These are phyloP conservation scores for Cephalophus harveyi DNA, from an alignment of 2,113 vertebrate species.

Conservation along the genomic window DNA sequence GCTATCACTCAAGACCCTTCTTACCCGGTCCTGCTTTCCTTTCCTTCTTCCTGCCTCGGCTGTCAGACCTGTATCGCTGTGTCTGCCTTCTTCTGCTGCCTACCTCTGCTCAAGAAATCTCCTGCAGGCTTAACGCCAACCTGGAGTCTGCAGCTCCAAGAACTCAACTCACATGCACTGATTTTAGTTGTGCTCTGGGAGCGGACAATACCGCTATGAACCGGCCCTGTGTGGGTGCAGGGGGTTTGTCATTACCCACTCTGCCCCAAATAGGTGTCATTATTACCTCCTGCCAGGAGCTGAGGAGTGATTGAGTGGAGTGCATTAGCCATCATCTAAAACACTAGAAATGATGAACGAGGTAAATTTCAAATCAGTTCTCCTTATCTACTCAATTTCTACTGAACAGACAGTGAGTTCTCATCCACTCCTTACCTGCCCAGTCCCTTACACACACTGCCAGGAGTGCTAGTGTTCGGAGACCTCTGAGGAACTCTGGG, in stretches of 20 bases:
- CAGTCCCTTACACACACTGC: neutral
- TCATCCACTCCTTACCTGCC: neutral
- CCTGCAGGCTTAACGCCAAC: neutral
- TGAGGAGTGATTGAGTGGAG: conserved; percentile 47
- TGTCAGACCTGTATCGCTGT: neutral
- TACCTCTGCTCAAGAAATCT: neutral
- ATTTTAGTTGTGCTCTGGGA: neutral
- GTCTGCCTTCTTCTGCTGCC: neutral
- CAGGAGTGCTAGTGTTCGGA: neutral
- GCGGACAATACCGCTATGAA: neutral
- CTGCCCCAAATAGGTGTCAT: conserved; percentile 46
- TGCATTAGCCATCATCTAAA: conserved; percentile 1
- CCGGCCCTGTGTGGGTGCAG: neutral
- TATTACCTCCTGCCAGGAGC: conserved; percentile 47
- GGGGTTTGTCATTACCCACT: conserved; percentile 47
- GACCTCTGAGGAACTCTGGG: neutral
- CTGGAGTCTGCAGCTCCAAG: neutral
- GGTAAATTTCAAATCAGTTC: conserved; percentile 12
- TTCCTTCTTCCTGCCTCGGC: neutral
- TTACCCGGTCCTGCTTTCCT: neutral
- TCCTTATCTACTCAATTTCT: conserved; percentile 33
- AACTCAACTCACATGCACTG: neutral
- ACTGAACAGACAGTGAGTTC: neutral
- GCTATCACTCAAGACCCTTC: neutral
- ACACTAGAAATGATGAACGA: conserved; percentile 59